A percentile compares a stretch with the other conserved stretches of the same genome.
phyloP scores from a whole-genome alignment of 2,888 invertebrate genomes.

The Lacanobia oleracea region DNA sequence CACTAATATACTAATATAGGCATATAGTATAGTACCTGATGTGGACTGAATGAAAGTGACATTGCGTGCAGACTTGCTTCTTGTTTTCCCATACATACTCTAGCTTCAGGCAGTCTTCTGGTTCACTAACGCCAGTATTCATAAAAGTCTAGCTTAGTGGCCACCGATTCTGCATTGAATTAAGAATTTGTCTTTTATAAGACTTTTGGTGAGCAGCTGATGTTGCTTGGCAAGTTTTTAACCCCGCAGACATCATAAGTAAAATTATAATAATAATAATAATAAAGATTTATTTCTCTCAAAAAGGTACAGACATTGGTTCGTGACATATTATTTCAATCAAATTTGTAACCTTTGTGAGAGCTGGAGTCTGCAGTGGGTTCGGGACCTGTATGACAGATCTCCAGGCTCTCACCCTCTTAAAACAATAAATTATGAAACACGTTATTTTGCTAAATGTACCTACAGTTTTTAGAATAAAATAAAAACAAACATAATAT shows the following conservation, averaged over 20 bases:
- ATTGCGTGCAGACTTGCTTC: slow-evolving; percentile 14
- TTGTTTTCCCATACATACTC: not conserved
- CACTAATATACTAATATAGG: not conserved
- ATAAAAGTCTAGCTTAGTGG: not conserved
- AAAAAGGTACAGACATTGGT: no score
- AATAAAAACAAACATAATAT: not conserved
- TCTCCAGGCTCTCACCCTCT: no score
- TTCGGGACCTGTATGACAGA: no score
- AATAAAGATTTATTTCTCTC: no score
- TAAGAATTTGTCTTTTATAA: no score
- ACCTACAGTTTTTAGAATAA: not conserved
- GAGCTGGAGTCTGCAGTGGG: no score
- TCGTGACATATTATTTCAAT: no score
- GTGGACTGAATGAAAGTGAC: slow-evolving; percentile 14
- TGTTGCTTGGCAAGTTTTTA: not conserved
- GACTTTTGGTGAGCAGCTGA: not conserved
- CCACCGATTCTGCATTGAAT: no score
- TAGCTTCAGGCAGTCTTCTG: not conserved
- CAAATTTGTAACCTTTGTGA: no score
- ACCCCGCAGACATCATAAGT: no score
- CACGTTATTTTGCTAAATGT: not conserved
- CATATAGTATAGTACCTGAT: slow-evolving; percentile 1
- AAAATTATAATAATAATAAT: no score
- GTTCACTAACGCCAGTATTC: not conserved
- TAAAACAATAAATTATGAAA: no score